A percentile compares a stretch with the other conserved stretches of the same genome.
These are phyloP conservation scores for Maniola hyperantus DNA, from an alignment of 2,888 invertebrate genomes.

Conservation along the genomic window DNA sequence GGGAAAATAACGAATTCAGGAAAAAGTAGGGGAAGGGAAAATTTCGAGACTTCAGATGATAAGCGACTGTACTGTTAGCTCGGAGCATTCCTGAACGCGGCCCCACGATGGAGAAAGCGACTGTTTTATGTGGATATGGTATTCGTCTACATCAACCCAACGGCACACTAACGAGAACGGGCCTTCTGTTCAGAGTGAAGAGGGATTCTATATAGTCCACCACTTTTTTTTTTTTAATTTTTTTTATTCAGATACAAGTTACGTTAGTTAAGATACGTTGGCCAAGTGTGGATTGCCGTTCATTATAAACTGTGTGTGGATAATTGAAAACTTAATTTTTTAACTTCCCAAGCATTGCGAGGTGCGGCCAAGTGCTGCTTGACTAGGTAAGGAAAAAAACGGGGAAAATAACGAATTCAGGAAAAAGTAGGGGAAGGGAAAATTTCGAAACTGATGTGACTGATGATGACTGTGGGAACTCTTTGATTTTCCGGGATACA, in stretches of 20 bases:
- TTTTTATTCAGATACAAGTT: no score
- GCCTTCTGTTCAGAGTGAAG: no score
- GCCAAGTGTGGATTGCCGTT: no score
- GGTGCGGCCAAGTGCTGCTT: conserved; percentile 41
- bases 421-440: conserved; percentile 45
- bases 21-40: conserved; percentile 46
- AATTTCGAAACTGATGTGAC: conserved; percentile 50
- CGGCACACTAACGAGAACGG: no score
- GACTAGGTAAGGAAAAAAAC: conserved; percentile 28
- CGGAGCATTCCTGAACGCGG: conserved; percentile 41
- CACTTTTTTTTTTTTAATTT: no score
- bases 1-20: conserved; percentile 52
- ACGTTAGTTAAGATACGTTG: no score
- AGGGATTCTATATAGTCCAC: no score
- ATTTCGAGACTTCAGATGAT: conserved; percentile 49
- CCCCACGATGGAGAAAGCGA: neutral
- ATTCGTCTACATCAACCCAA: neutral
- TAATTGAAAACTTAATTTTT: conserved; percentile 2
- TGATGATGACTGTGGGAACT: conserved; percentile 46
- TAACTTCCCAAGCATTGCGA: conserved; percentile 18
- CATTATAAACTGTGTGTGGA: no score
- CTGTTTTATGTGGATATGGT: conserved; percentile 17
- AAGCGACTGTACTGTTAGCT: conserved; percentile 49
- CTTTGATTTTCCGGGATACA: no score
- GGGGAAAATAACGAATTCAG: conserved; percentile 52